Conservation (phyloP, 1,140 invertebrate genomes). For the Caenorhabditis brenneri region DNA sequence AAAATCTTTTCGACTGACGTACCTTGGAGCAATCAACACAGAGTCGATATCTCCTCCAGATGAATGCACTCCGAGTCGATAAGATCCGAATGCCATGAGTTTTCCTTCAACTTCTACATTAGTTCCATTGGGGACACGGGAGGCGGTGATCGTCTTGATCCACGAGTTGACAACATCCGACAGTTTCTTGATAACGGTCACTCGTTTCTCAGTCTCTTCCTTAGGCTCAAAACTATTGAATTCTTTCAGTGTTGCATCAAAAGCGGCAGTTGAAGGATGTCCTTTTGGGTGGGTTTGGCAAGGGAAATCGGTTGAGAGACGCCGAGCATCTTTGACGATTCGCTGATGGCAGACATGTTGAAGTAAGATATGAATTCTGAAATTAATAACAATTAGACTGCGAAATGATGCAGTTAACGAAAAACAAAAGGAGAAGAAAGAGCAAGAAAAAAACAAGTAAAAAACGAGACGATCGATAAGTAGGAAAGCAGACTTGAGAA, state of each 20-base stretch:
- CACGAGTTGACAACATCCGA: slow-evolving; percentile 66
- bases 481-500: too few relatives aligned
- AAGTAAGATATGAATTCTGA: too few relatives aligned
- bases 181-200: slow-evolving; percentile 66
- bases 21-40: slow-evolving; percentile 91
- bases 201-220: slow-evolving; percentile 62
- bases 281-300: background rate
- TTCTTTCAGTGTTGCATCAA: background rate
- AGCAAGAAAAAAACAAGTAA: too few relatives aligned
- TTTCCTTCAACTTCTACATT: slow-evolving; percentile 79
- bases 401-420: too few relatives aligned
- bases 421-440: too few relatives aligned
- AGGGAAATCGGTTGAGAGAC: background rate
- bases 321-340: background rate
- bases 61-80: slow-evolving; percentile 85
- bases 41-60: slow-evolving; percentile 96
- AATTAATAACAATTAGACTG: too few relatives aligned
- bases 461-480: too few relatives aligned
- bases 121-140: slow-evolving; percentile 39
- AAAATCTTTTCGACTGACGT: slow-evolving; percentile 91
- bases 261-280: background rate
- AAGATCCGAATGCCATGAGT: slow-evolving; percentile 98
- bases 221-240: slow-evolving; percentile 64
- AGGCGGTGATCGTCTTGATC: slow-evolving; percentile 62
- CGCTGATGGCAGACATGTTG: background rate